Evolutionary conservation across 2,113 vertebrate species (phyloP).

Genomic region (Puntigrus tetrazona): DNA sequence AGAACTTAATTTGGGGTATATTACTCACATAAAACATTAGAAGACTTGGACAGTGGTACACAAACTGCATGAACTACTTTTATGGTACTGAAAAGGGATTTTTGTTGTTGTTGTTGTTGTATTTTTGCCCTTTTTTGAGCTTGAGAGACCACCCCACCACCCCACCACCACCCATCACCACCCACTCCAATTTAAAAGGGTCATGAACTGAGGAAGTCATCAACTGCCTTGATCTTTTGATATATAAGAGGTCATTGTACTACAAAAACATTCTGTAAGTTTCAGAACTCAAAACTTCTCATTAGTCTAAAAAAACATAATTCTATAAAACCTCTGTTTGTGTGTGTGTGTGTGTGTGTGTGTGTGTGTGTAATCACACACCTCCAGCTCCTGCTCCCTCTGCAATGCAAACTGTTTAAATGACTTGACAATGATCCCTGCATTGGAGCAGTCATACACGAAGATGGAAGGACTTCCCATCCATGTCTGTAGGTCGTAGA

Average conservation of each 20-base stretch:
- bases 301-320: too few relatives aligned
- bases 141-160: too few relatives aligned
- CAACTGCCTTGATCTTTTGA: too few relatives aligned
- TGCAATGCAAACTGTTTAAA: constrained; percentile 98
- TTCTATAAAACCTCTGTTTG: too few relatives aligned
- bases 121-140: neutral
- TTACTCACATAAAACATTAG: neutral
- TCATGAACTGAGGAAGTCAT: too few relatives aligned
- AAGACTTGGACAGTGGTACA: neutral
- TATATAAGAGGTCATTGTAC: too few relatives aligned
- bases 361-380: constrained; percentile 65
- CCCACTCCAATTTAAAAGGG: neutral
- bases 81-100: neutral
- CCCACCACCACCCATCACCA: too few relatives aligned
- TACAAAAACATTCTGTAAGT: too few relatives aligned
- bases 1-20: too few relatives aligned
- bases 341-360: neutral
- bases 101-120: too few relatives aligned
- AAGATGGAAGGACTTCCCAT: constrained; percentile 99
- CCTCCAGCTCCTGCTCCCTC: constrained; percentile 97
- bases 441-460: constrained; percentile 97
- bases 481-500: constrained; percentile 99
- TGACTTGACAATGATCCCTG: constrained; percentile 95
- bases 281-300: too few relatives aligned
- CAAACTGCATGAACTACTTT: neutral